Evolutionary conservation across 1,140 invertebrate species (phyloP).

Genomic region (Aphelinus certus): DNA sequence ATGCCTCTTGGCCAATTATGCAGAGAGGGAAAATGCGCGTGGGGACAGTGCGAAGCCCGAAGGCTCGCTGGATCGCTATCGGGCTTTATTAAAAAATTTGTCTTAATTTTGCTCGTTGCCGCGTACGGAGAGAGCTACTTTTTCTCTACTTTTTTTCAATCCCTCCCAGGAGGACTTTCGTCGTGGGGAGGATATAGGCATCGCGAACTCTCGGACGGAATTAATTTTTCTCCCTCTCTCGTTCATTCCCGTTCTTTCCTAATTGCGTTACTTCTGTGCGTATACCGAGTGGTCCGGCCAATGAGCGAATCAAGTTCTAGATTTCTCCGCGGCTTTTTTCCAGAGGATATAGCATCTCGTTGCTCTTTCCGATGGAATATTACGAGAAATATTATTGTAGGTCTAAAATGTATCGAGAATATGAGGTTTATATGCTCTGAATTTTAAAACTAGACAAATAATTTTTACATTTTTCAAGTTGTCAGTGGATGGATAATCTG

Average conservation of each 20-base stretch:
- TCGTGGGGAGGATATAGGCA: conserved; percentile 17
- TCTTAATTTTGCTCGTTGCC: conserved; percentile 48
- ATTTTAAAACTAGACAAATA: no score
- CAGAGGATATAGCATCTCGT: no score
- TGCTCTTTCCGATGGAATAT: no score
- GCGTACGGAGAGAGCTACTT: neutral
- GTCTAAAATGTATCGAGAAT: no score
- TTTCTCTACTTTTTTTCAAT: conserved; percentile 43
- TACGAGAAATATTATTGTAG: no score
- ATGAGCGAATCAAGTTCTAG: no score
- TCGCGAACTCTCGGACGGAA: conserved; percentile 20
- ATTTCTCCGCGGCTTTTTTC: no score
- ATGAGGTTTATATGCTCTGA: no score
- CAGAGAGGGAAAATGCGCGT: neutral
- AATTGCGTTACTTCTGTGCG: neutral
- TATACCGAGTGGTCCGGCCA: no score
- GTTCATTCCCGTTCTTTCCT: neutral
- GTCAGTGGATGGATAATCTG: no score
- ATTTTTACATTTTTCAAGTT: no score
- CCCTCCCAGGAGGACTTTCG: conserved; percentile 42
- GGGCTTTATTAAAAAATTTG: conserved; percentile 56
- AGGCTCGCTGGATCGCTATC: conserved; percentile 43
- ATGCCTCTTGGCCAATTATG: conserved; percentile 28
- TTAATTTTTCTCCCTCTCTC: conserved; percentile 29
- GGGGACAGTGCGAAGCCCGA: conserved; percentile 7